Evolutionary conservation across 1,140 invertebrate species (phyloP).

Genomic region (Brachionus koreanus): DNA sequence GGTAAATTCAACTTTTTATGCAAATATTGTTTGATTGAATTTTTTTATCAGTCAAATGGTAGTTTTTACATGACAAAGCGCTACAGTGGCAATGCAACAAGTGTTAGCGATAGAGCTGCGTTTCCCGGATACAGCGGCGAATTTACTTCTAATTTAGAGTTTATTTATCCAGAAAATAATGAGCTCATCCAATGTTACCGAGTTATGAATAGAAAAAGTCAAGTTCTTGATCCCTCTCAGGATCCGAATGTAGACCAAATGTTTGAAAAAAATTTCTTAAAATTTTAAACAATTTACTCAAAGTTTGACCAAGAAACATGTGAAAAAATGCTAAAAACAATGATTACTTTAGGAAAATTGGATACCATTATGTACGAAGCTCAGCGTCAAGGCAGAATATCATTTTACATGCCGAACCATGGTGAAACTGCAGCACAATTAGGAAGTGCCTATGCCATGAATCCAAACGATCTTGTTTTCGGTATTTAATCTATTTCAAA

Average conservation of each 20-base stretch:
- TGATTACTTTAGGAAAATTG: slow-evolving; percentile 84
- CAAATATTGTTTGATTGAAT: neutral
- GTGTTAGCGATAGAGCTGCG: slow-evolving; percentile 12
- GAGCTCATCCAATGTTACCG: slow-evolving; percentile 33
- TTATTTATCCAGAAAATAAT: slow-evolving; percentile 39
- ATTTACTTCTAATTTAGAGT: slow-evolving; percentile 24
- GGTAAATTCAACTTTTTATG: neutral
- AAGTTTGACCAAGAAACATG: slow-evolving; percentile 38
- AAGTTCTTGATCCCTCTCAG: neutral
- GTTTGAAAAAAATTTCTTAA: neutral
- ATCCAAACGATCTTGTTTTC: slow-evolving; percentile 65
- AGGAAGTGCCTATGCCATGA: slow-evolving; percentile 87
- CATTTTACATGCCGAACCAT: slow-evolving; percentile 98
- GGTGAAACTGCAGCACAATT: slow-evolving; percentile 92
- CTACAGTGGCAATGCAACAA: neutral
- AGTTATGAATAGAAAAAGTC: slow-evolving; percentile 30
- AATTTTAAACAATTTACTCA: neutral
- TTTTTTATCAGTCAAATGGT: neutral
- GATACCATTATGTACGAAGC: slow-evolving; percentile 96
- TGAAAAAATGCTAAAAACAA: slow-evolving; percentile 61
- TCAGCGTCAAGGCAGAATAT: slow-evolving; percentile 94
- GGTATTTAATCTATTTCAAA: neutral
- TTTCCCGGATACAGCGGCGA: slow-evolving; percentile 19
- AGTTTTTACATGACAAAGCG: neutral
- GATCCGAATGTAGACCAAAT: slow-evolving; percentile 19